phyloP scores from a whole-genome alignment of 2,888 invertebrate species.

The Dermolepida albohirtum region DNA sequence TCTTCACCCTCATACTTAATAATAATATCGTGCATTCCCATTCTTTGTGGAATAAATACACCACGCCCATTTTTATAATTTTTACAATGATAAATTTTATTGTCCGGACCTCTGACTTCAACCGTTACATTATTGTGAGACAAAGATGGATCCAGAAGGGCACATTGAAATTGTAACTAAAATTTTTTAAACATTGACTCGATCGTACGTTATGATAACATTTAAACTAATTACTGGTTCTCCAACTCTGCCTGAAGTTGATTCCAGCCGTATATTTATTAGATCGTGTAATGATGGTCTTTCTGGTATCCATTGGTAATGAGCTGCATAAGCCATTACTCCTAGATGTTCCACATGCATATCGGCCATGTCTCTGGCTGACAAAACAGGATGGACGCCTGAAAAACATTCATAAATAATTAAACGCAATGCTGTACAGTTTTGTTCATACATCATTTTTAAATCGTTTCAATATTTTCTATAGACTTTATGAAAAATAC shows the following conservation, averaged over 20 bases:
- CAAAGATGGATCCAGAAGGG: slow-evolving; percentile 71
- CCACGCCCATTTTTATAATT: slow-evolving; percentile 77
- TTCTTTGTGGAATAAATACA: slow-evolving; percentile 87
- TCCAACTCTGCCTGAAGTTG: slow-evolving; percentile 86
- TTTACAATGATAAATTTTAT: slow-evolving; percentile 64
- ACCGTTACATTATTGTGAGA: slow-evolving; percentile 60
- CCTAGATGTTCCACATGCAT: slow-evolving; percentile 96
- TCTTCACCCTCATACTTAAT: slow-evolving; percentile 71
- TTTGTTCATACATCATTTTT: no score
- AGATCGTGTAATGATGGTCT: slow-evolving; percentile 86
- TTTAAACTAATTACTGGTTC: slow-evolving; percentile 76
- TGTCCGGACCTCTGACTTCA: slow-evolving; percentile 63
- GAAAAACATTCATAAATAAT: slow-evolving; percentile 41
- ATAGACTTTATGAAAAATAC: no score
- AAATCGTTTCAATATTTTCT: no score
- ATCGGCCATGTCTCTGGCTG: slow-evolving; percentile 95
- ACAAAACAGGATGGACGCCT: slow-evolving; percentile 90
- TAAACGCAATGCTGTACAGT: not conserved
- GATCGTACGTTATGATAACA: not conserved
- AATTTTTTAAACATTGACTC: slow-evolving; percentile 51
- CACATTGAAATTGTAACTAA: slow-evolving; percentile 83
- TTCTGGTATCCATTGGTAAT: slow-evolving; percentile 90
- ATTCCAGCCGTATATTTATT: slow-evolving; percentile 82
- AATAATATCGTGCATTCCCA: slow-evolving; percentile 90
- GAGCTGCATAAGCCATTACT: slow-evolving; percentile 96